Evolutionary conservation across 2,888 invertebrate species (phyloP).

Genomic region (Oligia latruncula): DNA sequence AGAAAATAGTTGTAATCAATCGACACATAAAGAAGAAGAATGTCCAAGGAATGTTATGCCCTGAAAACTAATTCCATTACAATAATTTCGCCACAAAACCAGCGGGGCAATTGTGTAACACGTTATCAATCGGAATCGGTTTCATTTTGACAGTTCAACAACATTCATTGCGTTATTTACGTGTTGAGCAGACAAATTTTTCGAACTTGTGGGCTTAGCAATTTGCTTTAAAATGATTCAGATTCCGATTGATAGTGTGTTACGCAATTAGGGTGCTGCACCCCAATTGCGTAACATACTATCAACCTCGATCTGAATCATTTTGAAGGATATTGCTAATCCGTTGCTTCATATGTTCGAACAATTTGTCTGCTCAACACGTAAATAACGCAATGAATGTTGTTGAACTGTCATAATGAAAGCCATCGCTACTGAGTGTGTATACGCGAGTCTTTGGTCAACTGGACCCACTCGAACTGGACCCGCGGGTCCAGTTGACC

Average conservation of each 20-base stretch:
- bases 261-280: no score
- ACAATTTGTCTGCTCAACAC: background rate
- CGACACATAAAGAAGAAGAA: background rate
- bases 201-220: no score
- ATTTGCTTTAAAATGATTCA: no score
- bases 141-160: no score
- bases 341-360: background rate
- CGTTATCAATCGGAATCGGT: no score
- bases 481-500: no score
- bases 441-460: no score
- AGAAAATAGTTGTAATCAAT: background rate
- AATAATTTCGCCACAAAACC: background rate
- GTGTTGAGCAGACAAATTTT: no score
- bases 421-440: background rate
- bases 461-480: no score
- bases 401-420: background rate
- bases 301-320: background rate
- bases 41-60: background rate
- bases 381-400: no score
- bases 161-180: no score
- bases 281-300: background rate
- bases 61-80: slow-evolving; percentile 1
- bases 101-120: background rate
- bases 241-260: no score
- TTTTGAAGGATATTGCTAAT: background rate